Evolutionary conservation across 2,888 invertebrate genomes (phyloP), one percentile per base, ranked within the genome.

Genomic region (Megastigmus dorsalis): DNA sequence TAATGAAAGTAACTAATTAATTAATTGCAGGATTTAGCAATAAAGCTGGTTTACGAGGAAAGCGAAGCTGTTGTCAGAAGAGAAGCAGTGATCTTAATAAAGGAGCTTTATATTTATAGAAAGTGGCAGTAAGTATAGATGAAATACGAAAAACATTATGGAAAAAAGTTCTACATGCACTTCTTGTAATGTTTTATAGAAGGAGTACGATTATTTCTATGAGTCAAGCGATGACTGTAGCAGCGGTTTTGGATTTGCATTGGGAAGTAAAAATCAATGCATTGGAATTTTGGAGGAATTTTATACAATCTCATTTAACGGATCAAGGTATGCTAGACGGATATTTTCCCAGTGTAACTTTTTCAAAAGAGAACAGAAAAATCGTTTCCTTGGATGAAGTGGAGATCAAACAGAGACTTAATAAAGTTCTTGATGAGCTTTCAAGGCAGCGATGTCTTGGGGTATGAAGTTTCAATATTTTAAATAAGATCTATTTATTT

Each of bases 271-370:
- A 95, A 86, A 88, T 93, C 0, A 91, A 91, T 68, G 93, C 94
- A 0, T 84, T 95, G 0, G 89, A 90, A 71, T 95, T 94, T 82
- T 95, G 95, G 95, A 90, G 90, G 67, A 88, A 90, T 10, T 92
- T 93, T 23, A 92, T 94, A 52, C 89, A 91, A 26, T 90, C 91
- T 0, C 90, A 92, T 65, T 88, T 95, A 7, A 90, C 90, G 0
- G 91, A 94, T 81, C 95, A 95, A 87, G 95, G 95, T n/a, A 94
- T 95, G 93, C 91, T 95, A 10, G 95, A 95, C 83, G 94, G 94
- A 0, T 90, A 89, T 0, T 95, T 95, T 85, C 95, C 95, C 0
- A 91, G 91, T 0, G 93, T 95, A 0, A 95, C 95, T 0, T 95
- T 95, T 85, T 95, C 95, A 0, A 93, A 92, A 82, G 94, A 94